Evolutionary conservation across 2,113 vertebrate species (phyloP), one percentile per base, ranked within the genome.

Genomic region (Promerops cafer): DNA sequence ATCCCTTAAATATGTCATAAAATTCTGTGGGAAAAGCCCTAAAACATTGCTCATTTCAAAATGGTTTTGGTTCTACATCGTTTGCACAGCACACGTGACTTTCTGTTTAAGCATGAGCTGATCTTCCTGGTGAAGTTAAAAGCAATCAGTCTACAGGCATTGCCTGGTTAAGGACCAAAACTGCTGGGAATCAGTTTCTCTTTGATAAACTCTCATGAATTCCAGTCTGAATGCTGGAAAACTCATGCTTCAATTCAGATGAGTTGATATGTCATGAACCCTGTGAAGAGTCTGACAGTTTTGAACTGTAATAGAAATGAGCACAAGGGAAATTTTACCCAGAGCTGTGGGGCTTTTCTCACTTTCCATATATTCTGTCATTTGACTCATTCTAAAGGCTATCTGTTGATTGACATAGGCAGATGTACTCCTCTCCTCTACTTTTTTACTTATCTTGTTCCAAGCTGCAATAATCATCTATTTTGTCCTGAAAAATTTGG

Each of bases 51-150:
- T 9, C 5, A 31, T 17, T 76, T 84, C 28, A 6, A 68, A 64
- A 33, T n/a, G 4, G 2, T 26, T 92, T 71, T 65, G 7, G 4
- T 65, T 74, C 23, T 42, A 6, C 28, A 14, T 49, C 0, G 1
- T 57, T 66, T 75, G 6, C 39, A 33, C 16, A 33, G 6, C 3
- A 42, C 2, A 4, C 0, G 1, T 13, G 4, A 54, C 39, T 82
- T 82, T 63, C 35, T 2, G 0, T 54, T 85, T 90, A 54, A 63
- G 8, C 11, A 39, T 76, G 23, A 77, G 7, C 13, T 52, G 28
- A 52, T 52, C 40, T 80, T 64, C 39, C 16, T 1, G 2, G 16
- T 64, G 11, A 83, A 64, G 31, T 54, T 26, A 60, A 70, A 93
- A 26, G 14, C 15, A 70, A 47, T 23, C 6, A 89, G 22, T 27